Base-by-base conservation (phyloP, 2,888 invertebrate species). In the Scotopteryx bipunctaria region DNA sequence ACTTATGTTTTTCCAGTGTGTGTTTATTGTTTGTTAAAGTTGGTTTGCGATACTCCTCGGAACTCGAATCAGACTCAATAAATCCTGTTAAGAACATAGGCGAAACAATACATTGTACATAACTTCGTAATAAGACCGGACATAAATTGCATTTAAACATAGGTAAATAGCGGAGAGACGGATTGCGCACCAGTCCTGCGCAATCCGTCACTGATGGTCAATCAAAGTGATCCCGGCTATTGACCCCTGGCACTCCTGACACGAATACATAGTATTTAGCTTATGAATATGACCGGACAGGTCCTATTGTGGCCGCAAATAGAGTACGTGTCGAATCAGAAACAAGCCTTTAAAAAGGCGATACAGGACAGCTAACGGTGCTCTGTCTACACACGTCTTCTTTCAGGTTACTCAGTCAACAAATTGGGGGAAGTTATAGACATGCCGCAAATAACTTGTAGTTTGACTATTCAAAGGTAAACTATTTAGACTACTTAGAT, bases 241-340 rank as follows among this genome's bases (percentile, higher is more conserved):
- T 81, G 72, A 83, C 81, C 86, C 70, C 55, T 67, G 57, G 61
- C 64, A 74, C 73, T 76, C 71, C 77, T 87, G 83, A 81, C 87
- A 86, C 74, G 76, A 78, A 85, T 88, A 69, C 86, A 86, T 85
- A 48, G 33, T 48, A 71, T 73, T 78, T 71, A 75, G 69, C 67
- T 67, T 29, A 79, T 78, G 79, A 79, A 80, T 80, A 78, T 83
- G 82, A 80, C 83, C 83, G 73, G 79, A 75, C 81, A 79, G 66
- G 77, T 78, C 77, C 84, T 76, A 85, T 86, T 88, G 87, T 86
- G 67, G 71, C 56, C 56, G 59, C 74, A 73, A 74, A 80, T 79
- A 73, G 76, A 77, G 78, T 83, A 83, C 86, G 88, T 87, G 83
- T 82, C 89, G 84, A 89, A 89, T 89, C 81, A 74, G 82, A 81